These are phyloP conservation scores for Ditylenchus dipsaci DNA, from an alignment of 1,140 invertebrate species.

Conservation along the genomic window DNA sequence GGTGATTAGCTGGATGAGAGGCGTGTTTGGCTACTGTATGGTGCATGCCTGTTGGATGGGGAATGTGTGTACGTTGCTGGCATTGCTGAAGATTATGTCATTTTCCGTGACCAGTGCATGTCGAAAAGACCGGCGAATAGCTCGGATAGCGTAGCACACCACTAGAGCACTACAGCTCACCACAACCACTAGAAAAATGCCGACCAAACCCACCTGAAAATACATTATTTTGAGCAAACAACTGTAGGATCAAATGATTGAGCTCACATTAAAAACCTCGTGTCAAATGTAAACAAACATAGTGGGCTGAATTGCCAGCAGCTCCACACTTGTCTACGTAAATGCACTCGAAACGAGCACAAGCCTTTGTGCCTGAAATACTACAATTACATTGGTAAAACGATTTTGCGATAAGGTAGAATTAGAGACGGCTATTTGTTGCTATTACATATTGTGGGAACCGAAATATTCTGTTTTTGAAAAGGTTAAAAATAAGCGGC, in stretches of 20 bases:
- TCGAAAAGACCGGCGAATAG: slow-evolving; percentile 32
- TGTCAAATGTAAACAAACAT: slow-evolving; percentile 38
- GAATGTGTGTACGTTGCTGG: slow-evolving; percentile 27
- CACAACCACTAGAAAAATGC: slow-evolving; percentile 30
- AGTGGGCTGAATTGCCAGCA: slow-evolving; percentile 12
- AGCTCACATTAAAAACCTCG: slow-evolving; percentile 37
- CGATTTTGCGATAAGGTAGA: neutral
- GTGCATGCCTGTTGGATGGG: slow-evolving; percentile 16
- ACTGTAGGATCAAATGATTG: neutral
- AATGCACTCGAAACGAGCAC: slow-evolving; percentile 32
- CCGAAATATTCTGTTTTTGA: too few species aligned
- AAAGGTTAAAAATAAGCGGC: too few species aligned
- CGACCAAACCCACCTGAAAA: slow-evolving; percentile 41
- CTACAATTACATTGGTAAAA: neutral
- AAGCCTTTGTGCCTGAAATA: slow-evolving; percentile 22
- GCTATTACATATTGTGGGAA: too few species aligned
- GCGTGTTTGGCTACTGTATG: neutral
- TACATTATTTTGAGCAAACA: neutral
- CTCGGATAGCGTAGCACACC: slow-evolving; percentile 36
- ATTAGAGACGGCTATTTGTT: too few species aligned
- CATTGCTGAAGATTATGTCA: slow-evolving; percentile 40
- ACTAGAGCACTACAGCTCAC: slow-evolving; percentile 38
- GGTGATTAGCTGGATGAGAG: too few species aligned
- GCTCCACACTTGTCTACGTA: slow-evolving; percentile 37
- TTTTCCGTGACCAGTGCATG: slow-evolving; percentile 33